Percentiles rank a stretch among this genome's conserved stretches.
These are phyloP conservation scores for Cottus gobio DNA, from an alignment of 2,113 vertebrate species.

Conservation along the genomic window DNA sequence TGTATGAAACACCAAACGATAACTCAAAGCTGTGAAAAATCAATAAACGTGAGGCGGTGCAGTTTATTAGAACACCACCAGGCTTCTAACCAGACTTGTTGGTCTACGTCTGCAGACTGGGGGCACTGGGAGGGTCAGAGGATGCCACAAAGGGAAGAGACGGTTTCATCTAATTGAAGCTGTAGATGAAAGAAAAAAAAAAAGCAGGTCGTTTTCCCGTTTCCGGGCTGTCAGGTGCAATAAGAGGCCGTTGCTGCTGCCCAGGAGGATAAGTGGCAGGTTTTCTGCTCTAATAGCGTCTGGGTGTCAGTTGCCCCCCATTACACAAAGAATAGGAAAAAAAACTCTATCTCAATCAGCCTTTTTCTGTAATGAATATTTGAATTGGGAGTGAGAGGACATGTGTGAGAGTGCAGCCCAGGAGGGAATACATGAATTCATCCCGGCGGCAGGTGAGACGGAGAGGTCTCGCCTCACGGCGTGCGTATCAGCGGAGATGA, in stretches of 20 bases:
- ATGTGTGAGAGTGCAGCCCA: slow-evolving; percentile 13
- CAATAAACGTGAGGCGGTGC: slow-evolving; percentile 1
- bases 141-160: not conserved
- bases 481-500: slow-evolving; percentile 26
- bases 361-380: slow-evolving; percentile 64
- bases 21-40: slow-evolving; percentile 13
- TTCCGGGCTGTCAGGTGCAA: slow-evolving; percentile 58
- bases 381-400: slow-evolving; percentile 43
- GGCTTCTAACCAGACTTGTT: not conserved
- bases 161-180: slow-evolving; percentile 54
- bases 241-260: slow-evolving; percentile 45
- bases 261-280: slow-evolving; percentile 54
- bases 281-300: slow-evolving; percentile 54
- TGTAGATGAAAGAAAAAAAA: not conserved
- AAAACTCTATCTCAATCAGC: slow-evolving; percentile 64
- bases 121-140: not conserved
- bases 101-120: not conserved
- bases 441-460: slow-evolving; percentile 47
- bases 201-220: slow-evolving; percentile 27
- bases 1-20: not conserved
- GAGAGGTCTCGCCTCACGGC: slow-evolving; percentile 30
- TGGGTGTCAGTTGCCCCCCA: slow-evolving; percentile 42
- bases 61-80: not conserved
- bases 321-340: slow-evolving; percentile 39
- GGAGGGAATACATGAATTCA: slow-evolving; percentile 17